A percentile compares a stretch with the other conserved stretches of the same genome.
Evolutionary conservation across 2,797 vertebrate species (phyloP).

Genomic region (Uromys caudimaculatus): DNA sequence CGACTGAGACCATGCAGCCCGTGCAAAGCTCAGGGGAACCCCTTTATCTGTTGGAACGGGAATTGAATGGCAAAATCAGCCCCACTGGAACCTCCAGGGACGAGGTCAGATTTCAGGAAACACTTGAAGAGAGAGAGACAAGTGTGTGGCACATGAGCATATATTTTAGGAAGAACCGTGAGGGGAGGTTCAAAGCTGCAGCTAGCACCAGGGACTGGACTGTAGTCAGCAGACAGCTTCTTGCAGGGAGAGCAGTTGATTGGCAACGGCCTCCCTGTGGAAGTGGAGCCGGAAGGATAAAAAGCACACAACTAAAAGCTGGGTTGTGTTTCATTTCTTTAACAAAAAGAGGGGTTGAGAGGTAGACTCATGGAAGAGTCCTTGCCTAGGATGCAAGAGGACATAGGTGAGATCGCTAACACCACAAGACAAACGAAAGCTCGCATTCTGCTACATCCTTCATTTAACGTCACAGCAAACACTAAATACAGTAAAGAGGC

Average conservation of each 20-base stretch:
- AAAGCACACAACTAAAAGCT: neutral
- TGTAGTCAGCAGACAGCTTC: neutral
- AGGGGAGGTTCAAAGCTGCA: constrained; percentile 36
- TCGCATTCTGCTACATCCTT: neutral
- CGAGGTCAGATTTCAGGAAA: constrained; percentile 61
- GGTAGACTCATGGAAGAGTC: neutral
- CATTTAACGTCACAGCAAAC: neutral
- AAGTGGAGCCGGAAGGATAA: neutral
- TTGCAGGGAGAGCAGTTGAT: neutral
- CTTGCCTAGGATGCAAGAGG: neutral
- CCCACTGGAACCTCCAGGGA: neutral
- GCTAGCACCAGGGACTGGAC: neutral
- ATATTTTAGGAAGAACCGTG: constrained; percentile 54
- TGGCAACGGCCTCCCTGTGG: neutral
- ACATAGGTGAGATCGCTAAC: too few relatives aligned
- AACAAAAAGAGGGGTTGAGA: neutral
- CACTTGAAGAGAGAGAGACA: constrained; percentile 46
- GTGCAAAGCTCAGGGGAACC: neutral
- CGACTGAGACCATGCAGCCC: neutral
- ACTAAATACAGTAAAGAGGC: neutral
- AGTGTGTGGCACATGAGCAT: neutral
- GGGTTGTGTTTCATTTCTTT: constrained; percentile 1
- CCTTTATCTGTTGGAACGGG: constrained; percentile 63
- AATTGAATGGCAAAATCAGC: constrained; percentile 50
- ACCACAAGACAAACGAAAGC: neutral